Percentiles rank a stretch among this genome's conserved stretches.
Evolutionary conservation across 2,113 vertebrate species (phyloP).

Genomic region (Oncorhynchus gorbuscha): DNA sequence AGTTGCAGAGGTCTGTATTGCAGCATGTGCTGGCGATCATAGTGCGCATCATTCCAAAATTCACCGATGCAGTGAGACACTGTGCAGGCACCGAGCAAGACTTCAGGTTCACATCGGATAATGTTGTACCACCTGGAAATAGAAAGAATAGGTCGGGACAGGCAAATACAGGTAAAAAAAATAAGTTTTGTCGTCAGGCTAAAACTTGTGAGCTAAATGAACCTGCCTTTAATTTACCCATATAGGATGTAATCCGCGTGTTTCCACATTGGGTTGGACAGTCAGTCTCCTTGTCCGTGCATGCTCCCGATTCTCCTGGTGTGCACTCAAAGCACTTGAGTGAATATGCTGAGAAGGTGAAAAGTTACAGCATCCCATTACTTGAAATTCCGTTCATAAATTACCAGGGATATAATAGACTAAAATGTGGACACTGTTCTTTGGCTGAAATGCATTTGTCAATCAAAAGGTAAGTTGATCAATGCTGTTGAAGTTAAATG

Average conservation of each 20-base stretch:
- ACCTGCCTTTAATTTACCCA: neutral
- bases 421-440: no score
- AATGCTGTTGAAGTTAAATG: no score
- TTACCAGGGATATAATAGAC: no score
- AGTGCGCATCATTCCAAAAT: conserved; percentile 3
- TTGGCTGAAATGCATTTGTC: no score
- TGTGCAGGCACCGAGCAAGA: neutral
- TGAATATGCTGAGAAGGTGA: neutral
- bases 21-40: conserved; percentile 17
- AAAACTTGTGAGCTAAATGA: neutral
- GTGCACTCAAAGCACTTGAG: neutral
- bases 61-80: no score
- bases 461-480: no score
- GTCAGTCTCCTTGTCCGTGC: neutral
- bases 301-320: neutral
- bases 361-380: no score
- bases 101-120: neutral
- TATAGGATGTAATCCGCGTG: neutral
- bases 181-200: neutral
- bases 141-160: neutral
- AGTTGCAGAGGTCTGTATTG: conserved; percentile 6
- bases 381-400: no score
- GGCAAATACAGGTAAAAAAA: neutral
- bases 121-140: neutral
- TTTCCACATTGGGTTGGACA: neutral